phyloP scores from a whole-genome alignment of 2,113 vertebrate genomes.

The Clinocottus analis region DNA sequence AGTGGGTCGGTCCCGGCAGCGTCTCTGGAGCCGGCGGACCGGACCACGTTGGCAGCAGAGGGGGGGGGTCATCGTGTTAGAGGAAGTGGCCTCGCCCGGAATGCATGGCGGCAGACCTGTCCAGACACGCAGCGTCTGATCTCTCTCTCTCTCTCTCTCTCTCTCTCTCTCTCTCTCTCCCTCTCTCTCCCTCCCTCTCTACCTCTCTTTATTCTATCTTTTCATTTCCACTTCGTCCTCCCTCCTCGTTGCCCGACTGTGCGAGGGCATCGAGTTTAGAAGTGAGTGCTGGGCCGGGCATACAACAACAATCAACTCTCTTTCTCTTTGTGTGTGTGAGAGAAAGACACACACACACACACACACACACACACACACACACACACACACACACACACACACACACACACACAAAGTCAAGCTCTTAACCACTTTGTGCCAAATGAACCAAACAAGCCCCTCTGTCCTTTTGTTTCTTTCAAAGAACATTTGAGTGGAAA shows the following conservation, averaged over 20 bases:
- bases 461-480: constrained; percentile 59
- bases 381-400: constrained; percentile 39
- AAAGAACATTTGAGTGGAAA: constrained; percentile 51
- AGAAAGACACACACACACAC: constrained; percentile 18
- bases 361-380: no score
- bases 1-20: no score
- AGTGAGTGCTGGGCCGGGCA: constrained; percentile 68
- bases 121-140: constrained; percentile 71
- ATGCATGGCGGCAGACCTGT: constrained; percentile 74
- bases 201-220: constrained; percentile 43
- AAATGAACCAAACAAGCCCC: constrained; percentile 58
- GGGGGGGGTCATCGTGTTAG: constrained; percentile 69
- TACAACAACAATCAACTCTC: constrained; percentile 61
- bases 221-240: constrained; percentile 52
- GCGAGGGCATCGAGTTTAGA: constrained; percentile 76
- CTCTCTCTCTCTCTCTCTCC: constrained; percentile 47
- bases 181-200: constrained; percentile 59
- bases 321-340: constrained; percentile 3
- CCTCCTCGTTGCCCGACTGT: constrained; percentile 58
- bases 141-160: constrained; percentile 25
- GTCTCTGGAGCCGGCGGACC: constrained; percentile 42
- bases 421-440: constrained; percentile 47
- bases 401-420: no score
- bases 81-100: constrained; percentile 78
- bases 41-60: constrained; percentile 58